Percentiles rank a stretch among this genome's conserved stretches.
Conservation (phyloP, 2,113 vertebrate species). For the Anarhynchus alexandrinus region DNA sequence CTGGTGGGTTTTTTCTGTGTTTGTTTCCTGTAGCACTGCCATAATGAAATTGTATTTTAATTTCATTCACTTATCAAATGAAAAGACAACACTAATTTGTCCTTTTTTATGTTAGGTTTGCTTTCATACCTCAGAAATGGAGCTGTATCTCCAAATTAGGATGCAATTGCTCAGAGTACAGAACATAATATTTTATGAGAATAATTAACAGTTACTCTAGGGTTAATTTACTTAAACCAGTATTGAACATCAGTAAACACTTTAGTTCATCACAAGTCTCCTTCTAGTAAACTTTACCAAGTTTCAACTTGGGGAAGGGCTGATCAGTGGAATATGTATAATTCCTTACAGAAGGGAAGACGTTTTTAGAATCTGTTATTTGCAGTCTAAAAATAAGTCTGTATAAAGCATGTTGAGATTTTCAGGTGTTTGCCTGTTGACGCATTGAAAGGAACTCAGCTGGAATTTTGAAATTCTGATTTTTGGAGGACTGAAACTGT, state of each 20-base stretch:
- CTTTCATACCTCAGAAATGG: slow-evolving; percentile 25
- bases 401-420: background rate
- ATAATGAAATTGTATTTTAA: slow-evolving; percentile 58
- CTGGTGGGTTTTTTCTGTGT: background rate
- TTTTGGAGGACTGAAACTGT: background rate
- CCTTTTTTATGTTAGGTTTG: background rate
- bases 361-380: background rate
- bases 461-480: background rate
- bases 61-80: slow-evolving; percentile 52
- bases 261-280: background rate
- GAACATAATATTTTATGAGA: slow-evolving; percentile 17
- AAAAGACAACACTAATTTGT: slow-evolving; percentile 21
- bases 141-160: slow-evolving; percentile 15
- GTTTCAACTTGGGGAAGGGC: background rate
- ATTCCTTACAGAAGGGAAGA: background rate
- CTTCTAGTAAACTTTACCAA: background rate
- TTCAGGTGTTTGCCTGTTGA: background rate
- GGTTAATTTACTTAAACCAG: slow-evolving; percentile 28
- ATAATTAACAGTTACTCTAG: slow-evolving; percentile 16
- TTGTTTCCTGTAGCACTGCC: slow-evolving; percentile 2
- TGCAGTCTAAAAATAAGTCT: background rate
- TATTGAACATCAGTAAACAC: background rate
- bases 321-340: background rate
- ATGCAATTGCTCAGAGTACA: background rate
- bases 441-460: background rate